Evolutionary conservation across 1,140 invertebrate species (phyloP), one percentile per base, ranked within the genome.

Genomic region (Linepithema humile): DNA sequence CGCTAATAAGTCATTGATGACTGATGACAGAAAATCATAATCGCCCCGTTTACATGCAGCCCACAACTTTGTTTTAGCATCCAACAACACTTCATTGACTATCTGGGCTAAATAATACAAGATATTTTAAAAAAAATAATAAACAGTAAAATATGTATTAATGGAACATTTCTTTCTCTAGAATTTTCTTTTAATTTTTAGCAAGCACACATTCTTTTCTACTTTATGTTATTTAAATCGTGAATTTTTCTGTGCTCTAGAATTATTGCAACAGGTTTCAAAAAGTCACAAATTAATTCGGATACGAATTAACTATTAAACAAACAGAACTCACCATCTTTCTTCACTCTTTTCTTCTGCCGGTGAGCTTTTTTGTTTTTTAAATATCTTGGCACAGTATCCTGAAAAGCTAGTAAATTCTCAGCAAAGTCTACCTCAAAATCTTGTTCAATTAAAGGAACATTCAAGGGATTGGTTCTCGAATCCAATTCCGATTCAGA

Each of bases 391-490:
- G 94, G 91, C 59, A 95, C 90, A 45, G 93, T 94, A 86, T 95
- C 93, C 72, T 94, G 93, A 91, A 95, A 95, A 70, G 94, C 90
- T 67, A 94, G 84, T 59, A 96, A 90, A 85, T 93, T 89, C 67
- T 95, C 94, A 40, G 90, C 85, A 53, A 95, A 94, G 77, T 94
- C 91, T 26, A 95, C 90, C 85, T 94, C 93, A 7, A 90, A 80
- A 80, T 93, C 85, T 70, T 94, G 69, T 77, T 92, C 89, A n/a
- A 82, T 75, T 74, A 91, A 35, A 26, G 83, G 65, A 48, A 90
- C 17, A 15, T 86, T 85, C 26, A 73, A 20, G 10, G 75, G 84
- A 73, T 82, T 84, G 17, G 48, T 67, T 17, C n/a, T n/a, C n/a
- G 85, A 55, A 55, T 93, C 92, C 75, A 87, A 64, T 72, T 94